Evolutionary conservation across 2,113 vertebrate species (phyloP).

Genomic region (Laticauda laticaudata): DNA sequence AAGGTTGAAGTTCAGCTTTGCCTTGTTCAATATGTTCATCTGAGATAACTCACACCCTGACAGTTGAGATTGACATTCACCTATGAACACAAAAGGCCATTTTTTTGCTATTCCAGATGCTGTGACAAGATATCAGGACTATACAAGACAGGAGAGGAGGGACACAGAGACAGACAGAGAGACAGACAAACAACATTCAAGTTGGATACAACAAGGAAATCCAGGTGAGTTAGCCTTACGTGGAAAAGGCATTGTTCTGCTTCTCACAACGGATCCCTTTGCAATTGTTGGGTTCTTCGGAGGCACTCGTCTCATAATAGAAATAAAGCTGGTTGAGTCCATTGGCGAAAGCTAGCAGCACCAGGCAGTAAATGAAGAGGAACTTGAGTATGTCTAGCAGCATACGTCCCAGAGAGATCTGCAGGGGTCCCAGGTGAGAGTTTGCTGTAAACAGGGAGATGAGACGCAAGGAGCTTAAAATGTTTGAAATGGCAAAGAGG

Average conservation of each 20-base stretch:
- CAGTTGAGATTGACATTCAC: background rate
- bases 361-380: conserved; percentile 99
- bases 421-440: conserved; percentile 95
- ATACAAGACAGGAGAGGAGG: background rate
- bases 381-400: conserved; percentile 99
- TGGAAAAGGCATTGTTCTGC: conserved; percentile 98
- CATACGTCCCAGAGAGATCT: conserved; percentile 98
- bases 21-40: conserved; percentile 39
- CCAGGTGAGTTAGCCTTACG: conserved; percentile 75
- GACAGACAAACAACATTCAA: background rate
- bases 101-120: background rate
- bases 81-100: conserved; percentile 21
- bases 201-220: background rate
- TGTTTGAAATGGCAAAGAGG: conserved; percentile 98
- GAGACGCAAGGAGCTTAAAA: conserved; percentile 95
- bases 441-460: conserved; percentile 99
- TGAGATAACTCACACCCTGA: conserved; percentile 5
- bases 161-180: background rate
- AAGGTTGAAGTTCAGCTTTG: conserved; percentile 9
- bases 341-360: conserved; percentile 93
- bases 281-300: conserved; percentile 94
- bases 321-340: conserved; percentile 97
- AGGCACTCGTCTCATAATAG: conserved; percentile 95
- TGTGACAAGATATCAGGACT: background rate
- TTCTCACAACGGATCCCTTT: conserved; percentile 96